A percentile compares a stretch with the other conserved stretches of the same genome.
These are phyloP conservation scores for Agriopis marginaria DNA, from an alignment of 2,888 invertebrate species.

Conservation along the genomic window DNA sequence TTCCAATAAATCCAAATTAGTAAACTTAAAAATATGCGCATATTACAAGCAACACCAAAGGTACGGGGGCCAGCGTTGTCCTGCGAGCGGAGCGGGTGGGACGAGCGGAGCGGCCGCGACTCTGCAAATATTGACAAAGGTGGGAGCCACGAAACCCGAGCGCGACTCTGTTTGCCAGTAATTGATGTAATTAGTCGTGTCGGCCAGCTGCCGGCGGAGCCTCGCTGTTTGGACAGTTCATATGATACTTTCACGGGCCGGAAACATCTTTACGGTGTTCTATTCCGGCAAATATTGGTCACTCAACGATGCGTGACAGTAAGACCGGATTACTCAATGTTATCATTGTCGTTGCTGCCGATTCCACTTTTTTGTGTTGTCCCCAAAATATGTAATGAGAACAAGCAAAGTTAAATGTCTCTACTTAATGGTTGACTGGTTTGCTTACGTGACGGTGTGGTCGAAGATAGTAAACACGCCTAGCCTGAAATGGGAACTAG, in stretches of 20 bases:
- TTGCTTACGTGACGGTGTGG: no score
- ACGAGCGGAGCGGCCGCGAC: conserved; percentile 52
- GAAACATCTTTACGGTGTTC: conserved; percentile 82
- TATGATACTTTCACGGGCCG: conserved; percentile 83
- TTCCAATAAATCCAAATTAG: no score
- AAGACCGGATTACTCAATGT: conserved; percentile 62
- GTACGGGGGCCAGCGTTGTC: conserved; percentile 23
- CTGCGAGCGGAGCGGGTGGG: conserved; percentile 40
- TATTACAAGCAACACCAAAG: neutral
- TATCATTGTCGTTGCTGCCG: conserved; percentile 23
- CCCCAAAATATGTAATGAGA: neutral
- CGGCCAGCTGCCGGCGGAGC: conserved; percentile 79
- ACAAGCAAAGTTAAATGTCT: neutral
- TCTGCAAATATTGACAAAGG: conserved; percentile 84
- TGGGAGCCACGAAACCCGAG: conserved; percentile 81
- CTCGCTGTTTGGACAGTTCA: conserved; percentile 78
- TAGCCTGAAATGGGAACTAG: no score
- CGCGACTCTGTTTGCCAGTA: conserved; percentile 78
- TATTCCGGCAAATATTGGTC: conserved; percentile 82
- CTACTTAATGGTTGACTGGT: neutral
- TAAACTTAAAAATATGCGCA: no score
- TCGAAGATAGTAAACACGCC: no score
- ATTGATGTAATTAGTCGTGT: conserved; percentile 87
- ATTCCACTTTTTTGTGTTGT: neutral
- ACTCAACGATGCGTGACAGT: conserved; percentile 79